Base-by-base conservation (phyloP, 1,140 invertebrate species). In the Drosophila suzukii region DNA sequence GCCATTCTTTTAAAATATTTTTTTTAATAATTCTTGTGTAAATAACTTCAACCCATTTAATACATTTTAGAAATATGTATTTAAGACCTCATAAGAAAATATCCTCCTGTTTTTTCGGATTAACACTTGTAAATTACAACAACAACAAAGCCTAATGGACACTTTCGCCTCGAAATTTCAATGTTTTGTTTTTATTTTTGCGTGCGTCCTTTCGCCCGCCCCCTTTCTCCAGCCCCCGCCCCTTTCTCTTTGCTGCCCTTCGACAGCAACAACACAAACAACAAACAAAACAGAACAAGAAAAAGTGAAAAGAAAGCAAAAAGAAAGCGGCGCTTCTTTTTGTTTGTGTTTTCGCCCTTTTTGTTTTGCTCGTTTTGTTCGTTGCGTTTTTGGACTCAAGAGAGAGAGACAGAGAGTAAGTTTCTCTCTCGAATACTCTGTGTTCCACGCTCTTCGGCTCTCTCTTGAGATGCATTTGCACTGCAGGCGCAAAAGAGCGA, bases 341-440 rank as follows among this genome's bases (percentile, higher is more conserved):
- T 83, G 75, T 83, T 81, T 70, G 53, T 67, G 41, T 66, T 86
- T 82, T 82, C 81, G 75, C 53, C 56, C 62, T 82, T 80, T 85
- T 91, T 91, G 85, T 91, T 91, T 91, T 91, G 90, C 85, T 91
- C 90, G 79, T 84, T 91, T 91, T 91, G 82, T 91, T 91, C 90
- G 90, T 91, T 91, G 88, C 85, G 84, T 90, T 86, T 89, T 78
- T 53, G 36, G 38, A 36, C 63, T 76, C 72, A 76, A 78, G 70
- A 66, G 80, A 39, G 47, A 6, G 24, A 78, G 80, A 39, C 43
- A 6, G 24, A 78, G 70, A 66, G 79, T 27, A 47, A 4, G 15
- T n/a, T 17, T 50, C 36, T 10, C 27, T 2, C 46, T 41, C 27
- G n/a, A 3, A 24, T 49, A 15, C 2, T 15, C 44, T 60, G 13